Percentiles rank a stretch among this genome's conserved stretches.
Conservation (phyloP, 2,113 vertebrate genomes). For the Siphamia tubifer region DNA sequence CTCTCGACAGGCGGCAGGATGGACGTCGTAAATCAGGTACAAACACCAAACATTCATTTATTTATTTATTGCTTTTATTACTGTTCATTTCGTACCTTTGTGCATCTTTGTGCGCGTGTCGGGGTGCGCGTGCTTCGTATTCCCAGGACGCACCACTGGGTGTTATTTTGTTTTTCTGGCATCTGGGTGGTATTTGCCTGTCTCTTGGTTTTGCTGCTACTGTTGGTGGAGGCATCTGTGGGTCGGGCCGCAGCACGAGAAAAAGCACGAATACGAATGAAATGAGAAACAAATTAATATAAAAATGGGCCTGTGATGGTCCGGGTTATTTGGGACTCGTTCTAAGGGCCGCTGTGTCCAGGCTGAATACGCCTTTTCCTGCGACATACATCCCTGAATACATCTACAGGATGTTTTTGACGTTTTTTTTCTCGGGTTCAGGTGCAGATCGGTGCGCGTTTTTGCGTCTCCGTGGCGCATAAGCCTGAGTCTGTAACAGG, state of each 20-base stretch:
- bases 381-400: too few relatives aligned
- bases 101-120: neutral
- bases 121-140: neutral
- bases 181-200: too few relatives aligned
- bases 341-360: too few relatives aligned
- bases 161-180: too few relatives aligned
- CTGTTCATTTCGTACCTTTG: rapidly evolving
- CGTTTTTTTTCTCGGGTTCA: too few relatives aligned
- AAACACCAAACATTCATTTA: neutral
- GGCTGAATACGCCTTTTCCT: neutral
- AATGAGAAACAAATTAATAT: neutral
- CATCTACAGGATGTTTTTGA: too few relatives aligned
- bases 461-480: neutral
- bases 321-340: too few relatives aligned
- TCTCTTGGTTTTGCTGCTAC: too few relatives aligned
- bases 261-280: neutral
- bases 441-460: neutral
- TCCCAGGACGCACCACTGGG: neutral
- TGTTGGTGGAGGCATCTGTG: neutral
- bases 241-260: constrained; percentile 1
- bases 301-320: too few relatives aligned
- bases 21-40: constrained; percentile 72
- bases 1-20: constrained; percentile 55
- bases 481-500: rapidly evolving
- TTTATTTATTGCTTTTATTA: neutral